A percentile compares a stretch with the other conserved stretches of the same genome.
Conservation (phyloP, 1,140 invertebrate species). For the Aradophagus sp. region DNA sequence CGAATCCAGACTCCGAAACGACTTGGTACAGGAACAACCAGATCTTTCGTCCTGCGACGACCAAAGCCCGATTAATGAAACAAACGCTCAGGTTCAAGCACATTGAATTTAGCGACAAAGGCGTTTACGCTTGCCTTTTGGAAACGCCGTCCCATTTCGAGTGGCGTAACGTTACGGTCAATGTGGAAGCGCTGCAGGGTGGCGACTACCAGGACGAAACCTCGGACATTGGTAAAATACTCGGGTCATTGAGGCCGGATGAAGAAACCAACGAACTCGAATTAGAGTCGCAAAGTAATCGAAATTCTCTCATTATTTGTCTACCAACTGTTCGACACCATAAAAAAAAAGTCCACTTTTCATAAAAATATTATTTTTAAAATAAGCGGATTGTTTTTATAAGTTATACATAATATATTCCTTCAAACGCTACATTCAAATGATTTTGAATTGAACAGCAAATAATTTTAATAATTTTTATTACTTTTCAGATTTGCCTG, state of each 20-base stretch:
- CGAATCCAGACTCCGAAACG: conserved; percentile 43
- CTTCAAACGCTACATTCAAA: neutral
- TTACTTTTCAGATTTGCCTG: conserved; percentile 63
- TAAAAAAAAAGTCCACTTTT: too few species aligned
- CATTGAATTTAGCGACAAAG: conserved; percentile 60
- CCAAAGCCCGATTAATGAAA: conserved; percentile 59
- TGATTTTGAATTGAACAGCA: neutral
- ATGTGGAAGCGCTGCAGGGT: conserved; percentile 60
- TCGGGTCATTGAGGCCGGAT: conserved; percentile 60
- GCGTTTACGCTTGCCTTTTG: conserved; percentile 63
- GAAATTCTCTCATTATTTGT: neutral
- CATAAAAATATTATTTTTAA: too few species aligned
- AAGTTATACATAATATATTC: too few species aligned
- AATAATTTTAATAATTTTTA: neutral
- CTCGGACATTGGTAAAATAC: conserved; percentile 49
- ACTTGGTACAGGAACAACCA: conserved; percentile 68
- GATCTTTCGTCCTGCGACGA: conserved; percentile 24
- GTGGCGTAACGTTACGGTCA: conserved; percentile 66
- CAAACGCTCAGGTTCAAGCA: conserved; percentile 64
- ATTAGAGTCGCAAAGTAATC: conserved; percentile 60
- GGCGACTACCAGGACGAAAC: conserved; percentile 62
- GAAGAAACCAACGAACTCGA: conserved; percentile 71
- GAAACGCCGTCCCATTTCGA: conserved; percentile 45
- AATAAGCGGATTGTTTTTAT: too few species aligned
- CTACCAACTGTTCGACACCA: neutral